Base-by-base conservation (phyloP, 2,888 invertebrate genomes). In the Mimas tiliae region DNA sequence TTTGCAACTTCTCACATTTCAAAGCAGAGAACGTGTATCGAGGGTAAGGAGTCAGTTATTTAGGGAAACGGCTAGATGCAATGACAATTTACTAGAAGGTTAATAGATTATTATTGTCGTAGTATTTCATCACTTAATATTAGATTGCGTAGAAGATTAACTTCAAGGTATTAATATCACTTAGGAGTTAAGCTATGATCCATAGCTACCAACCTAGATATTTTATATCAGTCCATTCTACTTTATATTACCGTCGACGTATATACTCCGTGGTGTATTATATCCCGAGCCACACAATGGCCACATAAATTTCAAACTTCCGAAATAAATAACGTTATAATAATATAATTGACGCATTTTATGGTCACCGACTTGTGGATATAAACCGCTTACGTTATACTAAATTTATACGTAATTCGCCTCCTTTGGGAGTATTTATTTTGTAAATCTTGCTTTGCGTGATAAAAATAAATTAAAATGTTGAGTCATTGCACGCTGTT, bases 291-390 rank as follows among this genome's bases (percentile, higher is more conserved):
- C 27, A 19, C 65, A 72, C 71, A 74, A 72, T 73, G 69, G 65
- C 47, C 66, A 55, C 69, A 72, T 74, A 74, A 69, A 72, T 72
- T 67, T 45, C 53, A 62, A 63, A 67, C 53, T 68, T 70, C 69
- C 69, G 51, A 68, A 69, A 70, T 68, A 71, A 72, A 66, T 68
- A 70, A 64, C 66, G 47, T 65, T 69, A 68, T 69, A 68, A 66
- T 69, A 68, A 63, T 68, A 70, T 71, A 72, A 73, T 72, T 70
- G 69, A 72, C 73, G 62, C 68, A 72, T 70, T 64, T 66, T 69
- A 67, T 72, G 67, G 66, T 69, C 67, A 70, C 52, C 66, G 67
- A 69, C 72, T 66, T 52, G 9, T 38, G 42, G 19, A 42, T 42
- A 19, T 58, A 58, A 58, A 58, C 58, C 12, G 58, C 42, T 58